Evolutionary conservation across 2,888 invertebrate species (phyloP), one percentile per base, ranked within the genome.

Genomic region (Cephus spinipes): DNA sequence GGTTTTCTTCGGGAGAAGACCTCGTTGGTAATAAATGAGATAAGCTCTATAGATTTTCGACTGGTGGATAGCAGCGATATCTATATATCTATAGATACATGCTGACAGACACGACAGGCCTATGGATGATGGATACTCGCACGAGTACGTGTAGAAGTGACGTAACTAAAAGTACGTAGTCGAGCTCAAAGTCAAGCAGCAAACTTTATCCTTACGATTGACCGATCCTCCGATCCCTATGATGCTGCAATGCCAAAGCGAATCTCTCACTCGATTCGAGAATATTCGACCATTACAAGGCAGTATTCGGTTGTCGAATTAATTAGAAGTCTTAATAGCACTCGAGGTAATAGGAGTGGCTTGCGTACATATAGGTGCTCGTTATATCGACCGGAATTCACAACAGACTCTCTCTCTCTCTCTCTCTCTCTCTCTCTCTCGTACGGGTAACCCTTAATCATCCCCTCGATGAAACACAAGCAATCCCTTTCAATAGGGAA

Each of bases 1-100:
- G 78, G 75, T 36, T 76, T 78, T 75, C 78, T 71, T 78, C 78
- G 75, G 40, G 6, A 69, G 71, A 78, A 78, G 79, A 83, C 81
- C 81, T 79, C 79, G 79, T 80, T 81, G 82, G 87, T 89, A 90
- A 90, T 90, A 90, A 90, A 90, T 89, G 89, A 89, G 89, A 90
- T 90, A 90, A 90, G 88, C 87, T 81, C 77, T 83, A 86, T 88
- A 86, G 86, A 87, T 87, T 86, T 82, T 81, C 84, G 40, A 40
- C 40, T 40, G 4, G 40, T 15, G 15, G 40, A 40, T 15, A 40
- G 6, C 1, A 6, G 40, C 40, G 15, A 40, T 40, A 40, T 40
- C 4, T 15, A 40, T 40, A 40, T 15, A 15, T 15, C 1, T 15
- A 36, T 40, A 40, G 15, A 40, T 15, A 6, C 6, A 40, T 15